Evolutionary conservation across 2,888 invertebrate species (phyloP).

Genomic region (Leptopilina syphax): DNA sequence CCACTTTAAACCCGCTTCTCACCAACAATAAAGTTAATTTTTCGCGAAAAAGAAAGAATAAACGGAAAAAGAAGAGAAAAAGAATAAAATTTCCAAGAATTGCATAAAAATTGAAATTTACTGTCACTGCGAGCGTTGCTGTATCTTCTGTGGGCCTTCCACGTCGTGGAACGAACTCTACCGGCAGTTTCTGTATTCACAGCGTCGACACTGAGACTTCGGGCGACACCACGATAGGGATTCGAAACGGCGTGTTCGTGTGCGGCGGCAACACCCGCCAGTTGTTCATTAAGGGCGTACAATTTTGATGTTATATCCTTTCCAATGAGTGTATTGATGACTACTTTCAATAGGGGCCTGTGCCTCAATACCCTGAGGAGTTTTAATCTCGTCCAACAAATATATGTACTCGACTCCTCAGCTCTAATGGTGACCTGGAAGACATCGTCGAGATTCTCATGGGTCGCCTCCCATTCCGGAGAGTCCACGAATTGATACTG

Average conservation of each 20-base stretch:
- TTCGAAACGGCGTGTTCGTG: conserved; percentile 72
- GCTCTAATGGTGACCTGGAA: conserved; percentile 86
- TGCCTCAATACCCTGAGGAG: conserved; percentile 86
- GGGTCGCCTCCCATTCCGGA: conserved; percentile 92
- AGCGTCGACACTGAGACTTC: conserved; percentile 87
- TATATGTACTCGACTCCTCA: conserved; percentile 86
- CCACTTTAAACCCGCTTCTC: too few relatives aligned
- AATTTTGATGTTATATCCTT: conserved; percentile 92
- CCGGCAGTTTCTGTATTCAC: conserved; percentile 88
- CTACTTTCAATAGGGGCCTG: conserved; percentile 85
- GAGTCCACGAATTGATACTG: conserved; percentile 92
- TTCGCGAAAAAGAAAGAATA: too few relatives aligned
- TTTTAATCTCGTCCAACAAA: conserved; percentile 89
- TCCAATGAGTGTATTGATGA: conserved; percentile 88
- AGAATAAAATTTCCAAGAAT: too few relatives aligned
- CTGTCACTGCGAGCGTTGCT: conserved; percentile 76
- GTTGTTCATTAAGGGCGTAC: conserved; percentile 88
- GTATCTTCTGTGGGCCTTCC: conserved; percentile 78
- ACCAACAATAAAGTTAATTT: too few relatives aligned
- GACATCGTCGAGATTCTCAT: conserved; percentile 86
- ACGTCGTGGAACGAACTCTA: conserved; percentile 83
- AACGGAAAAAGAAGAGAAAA: too few relatives aligned
- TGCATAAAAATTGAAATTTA: conserved; percentile 64
- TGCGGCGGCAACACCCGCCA: conserved; percentile 78
- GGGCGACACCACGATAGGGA: conserved; percentile 80